Conservation (phyloP, 1,140 invertebrate species). For the Hylyphantes graminicola region DNA sequence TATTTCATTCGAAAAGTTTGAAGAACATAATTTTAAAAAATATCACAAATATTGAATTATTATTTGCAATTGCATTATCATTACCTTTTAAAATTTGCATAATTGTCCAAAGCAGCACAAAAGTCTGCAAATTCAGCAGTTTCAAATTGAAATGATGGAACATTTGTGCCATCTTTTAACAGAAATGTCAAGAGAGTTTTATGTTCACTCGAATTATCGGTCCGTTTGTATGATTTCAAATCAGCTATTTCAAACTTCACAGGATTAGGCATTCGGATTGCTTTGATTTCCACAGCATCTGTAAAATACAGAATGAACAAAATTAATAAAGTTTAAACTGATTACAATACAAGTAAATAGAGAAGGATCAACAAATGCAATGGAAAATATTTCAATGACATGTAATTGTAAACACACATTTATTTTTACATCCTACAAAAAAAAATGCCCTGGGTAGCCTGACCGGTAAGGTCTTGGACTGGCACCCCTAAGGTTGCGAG, state of each 20-base stretch:
- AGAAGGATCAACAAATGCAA: no score
- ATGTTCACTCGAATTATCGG: conserved; percentile 65
- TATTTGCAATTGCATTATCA: background rate
- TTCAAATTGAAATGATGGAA: conserved; percentile 86
- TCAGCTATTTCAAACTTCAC: conserved; percentile 70
- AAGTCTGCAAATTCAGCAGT: conserved; percentile 85
- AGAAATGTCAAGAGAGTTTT: conserved; percentile 69
- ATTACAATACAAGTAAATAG: no score
- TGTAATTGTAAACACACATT: no score
- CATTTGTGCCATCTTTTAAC: conserved; percentile 76
- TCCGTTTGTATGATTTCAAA: conserved; percentile 69
- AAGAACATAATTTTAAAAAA: no score
- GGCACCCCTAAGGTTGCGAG: no score
- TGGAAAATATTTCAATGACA: no score
- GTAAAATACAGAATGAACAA: background rate
- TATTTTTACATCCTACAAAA: background rate
- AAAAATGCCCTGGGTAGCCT: no score
- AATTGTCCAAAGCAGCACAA: conserved; percentile 71
- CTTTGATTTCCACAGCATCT: conserved; percentile 54
- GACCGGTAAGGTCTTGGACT: no score
- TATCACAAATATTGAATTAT: no score
- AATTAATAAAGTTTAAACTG: no score
- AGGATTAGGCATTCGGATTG: conserved; percentile 36
- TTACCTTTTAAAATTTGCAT: conserved; percentile 69
- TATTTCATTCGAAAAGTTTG: no score